Conservation (phyloP, 2,797 vertebrate genomes). For the Clarias pachynema region DNA sequence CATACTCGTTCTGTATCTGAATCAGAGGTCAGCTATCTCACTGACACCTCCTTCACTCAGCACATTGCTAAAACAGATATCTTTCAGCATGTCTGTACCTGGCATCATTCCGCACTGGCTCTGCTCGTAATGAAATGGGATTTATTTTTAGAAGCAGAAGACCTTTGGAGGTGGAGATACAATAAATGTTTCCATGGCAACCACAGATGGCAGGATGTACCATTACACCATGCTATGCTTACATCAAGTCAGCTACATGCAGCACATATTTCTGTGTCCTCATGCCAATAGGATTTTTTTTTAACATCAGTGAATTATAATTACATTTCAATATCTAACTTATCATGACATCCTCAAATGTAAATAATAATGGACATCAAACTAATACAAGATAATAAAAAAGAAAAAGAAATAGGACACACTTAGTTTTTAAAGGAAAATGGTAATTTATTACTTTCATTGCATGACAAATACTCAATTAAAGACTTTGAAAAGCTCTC, state of each 20-base stretch:
- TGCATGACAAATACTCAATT: constrained; percentile 79
- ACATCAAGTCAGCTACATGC: background rate
- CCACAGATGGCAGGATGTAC: constrained; percentile 12
- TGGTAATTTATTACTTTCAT: constrained; percentile 82
- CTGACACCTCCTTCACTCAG: constrained; percentile 16
- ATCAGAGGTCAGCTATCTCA: constrained; percentile 1
- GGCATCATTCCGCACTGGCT: constrained; percentile 15
- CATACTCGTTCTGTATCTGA: background rate
- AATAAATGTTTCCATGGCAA: constrained; percentile 44
- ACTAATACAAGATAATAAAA: background rate
- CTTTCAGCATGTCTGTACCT: background rate
- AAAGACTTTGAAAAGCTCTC: constrained; percentile 70
- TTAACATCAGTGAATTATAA: background rate
- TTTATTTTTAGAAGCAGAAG: constrained; percentile 31
- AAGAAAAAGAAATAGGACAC: background rate
- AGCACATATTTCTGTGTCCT: background rate
- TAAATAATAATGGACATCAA: background rate
- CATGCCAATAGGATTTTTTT: background rate
- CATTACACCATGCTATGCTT: background rate
- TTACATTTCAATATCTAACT: background rate
- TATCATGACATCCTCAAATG: background rate
- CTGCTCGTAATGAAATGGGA: constrained; percentile 1
- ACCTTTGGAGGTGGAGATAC: constrained; percentile 11
- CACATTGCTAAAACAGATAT: background rate
- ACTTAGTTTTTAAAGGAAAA: constrained; percentile 64